Evolutionary conservation across 2,888 invertebrate species (phyloP), one percentile per base, ranked within the genome.

Genomic region (Schrankia costaestrigalis): DNA sequence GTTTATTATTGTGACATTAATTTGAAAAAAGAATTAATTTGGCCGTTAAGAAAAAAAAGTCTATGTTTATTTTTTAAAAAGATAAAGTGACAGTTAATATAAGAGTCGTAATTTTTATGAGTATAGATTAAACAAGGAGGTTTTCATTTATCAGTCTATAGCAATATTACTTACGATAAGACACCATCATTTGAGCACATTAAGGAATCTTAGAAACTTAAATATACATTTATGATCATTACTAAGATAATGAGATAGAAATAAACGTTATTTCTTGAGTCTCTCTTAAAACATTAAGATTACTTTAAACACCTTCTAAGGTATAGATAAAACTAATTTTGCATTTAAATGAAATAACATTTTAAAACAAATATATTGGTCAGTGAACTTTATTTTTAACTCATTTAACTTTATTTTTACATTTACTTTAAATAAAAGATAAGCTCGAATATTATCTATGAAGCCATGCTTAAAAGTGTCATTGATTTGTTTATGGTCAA

Each of bases 1-100:
- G 44, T 56, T 44, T 51, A 44, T 50, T 57, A 42, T 43, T 39
- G 45, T 48, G 41, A 48, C 42, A 49, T 31, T 10, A 21, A 31
- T 43, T 46, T 42, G 38, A 23, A 26, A 12, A 30, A 28, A 23
- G 26, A 26, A 42, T 29, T 30, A 33, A n/a, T n/a, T n/a, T n/a
- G n/a, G n/a, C n/a, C 17, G 6, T n/a, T 26, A 37, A 27, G 32
- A 25, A 35, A 43, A 44, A 24, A 14, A 21, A 10, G 38, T 26
- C 14, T 2, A 28, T 39, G 30, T 41, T 6, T 28, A 13, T 23
- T 12, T 23, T 4, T 14, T 11, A 14, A 17, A 26, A 2, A 36
- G 24, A 47, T 41, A 47, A 26, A 23, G 15, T 32, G 21, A 41
- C 19, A 25, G 26, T 11, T 23, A 14, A 22, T 46, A 37, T 33